A percentile compares a stretch with the other conserved stretches of the same genome.
These are phyloP conservation scores for Zosterops lateralis DNA, from an alignment of 2,113 vertebrate species.

Conservation along the genomic window DNA sequence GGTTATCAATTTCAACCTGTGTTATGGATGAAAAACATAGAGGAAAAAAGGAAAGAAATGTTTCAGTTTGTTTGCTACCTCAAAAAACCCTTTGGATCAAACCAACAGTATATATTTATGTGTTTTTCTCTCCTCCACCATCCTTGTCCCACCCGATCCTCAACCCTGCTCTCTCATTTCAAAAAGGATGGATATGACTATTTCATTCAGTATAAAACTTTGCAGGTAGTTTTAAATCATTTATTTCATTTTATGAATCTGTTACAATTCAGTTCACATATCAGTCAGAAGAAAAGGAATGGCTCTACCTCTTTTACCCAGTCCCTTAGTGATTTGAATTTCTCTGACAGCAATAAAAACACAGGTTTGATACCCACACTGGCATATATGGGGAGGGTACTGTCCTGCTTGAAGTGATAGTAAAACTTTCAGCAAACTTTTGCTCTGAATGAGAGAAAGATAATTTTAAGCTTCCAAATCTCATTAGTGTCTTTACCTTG, in stretches of 20 bases:
- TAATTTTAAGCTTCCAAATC: background rate
- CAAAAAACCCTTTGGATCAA: background rate
- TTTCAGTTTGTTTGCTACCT: background rate
- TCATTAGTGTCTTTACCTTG: background rate
- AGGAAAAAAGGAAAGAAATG: background rate
- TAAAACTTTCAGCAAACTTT: background rate
- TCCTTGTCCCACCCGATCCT: rapidly evolving
- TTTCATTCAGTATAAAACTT: background rate
- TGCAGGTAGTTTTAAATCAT: background rate
- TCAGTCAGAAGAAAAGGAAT: background rate
- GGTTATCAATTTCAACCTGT: background rate
- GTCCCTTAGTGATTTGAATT: background rate
- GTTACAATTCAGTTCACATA: background rate
- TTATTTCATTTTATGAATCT: background rate
- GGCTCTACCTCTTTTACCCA: background rate
- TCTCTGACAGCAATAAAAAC: background rate
- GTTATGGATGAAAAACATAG: background rate
- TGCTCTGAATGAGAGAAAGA: background rate
- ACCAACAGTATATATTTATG: background rate
- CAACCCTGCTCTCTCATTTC: background rate
- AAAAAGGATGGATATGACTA: background rate
- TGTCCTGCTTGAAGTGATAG: background rate
- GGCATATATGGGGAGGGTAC: too few species aligned
- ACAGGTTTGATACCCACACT: background rate
- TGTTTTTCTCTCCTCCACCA: background rate